Evolutionary conservation across 2,797 vertebrate genomes (phyloP).

Genomic region (Eremophila alpestris): DNA sequence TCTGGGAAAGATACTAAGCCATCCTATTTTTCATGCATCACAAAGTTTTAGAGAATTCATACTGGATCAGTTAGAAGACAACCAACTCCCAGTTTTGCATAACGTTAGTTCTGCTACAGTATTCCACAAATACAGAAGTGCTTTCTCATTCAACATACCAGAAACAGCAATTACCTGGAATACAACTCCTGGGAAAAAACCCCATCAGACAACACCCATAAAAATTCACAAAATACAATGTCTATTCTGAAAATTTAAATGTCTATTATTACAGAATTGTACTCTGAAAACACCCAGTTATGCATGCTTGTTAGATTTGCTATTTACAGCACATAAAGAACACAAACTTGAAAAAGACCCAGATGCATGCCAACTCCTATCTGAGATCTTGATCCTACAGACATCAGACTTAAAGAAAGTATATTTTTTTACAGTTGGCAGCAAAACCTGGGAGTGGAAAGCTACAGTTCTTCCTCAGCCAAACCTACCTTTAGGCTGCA

Average conservation of each 20-base stretch:
- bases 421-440: neutral
- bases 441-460: neutral
- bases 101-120: neutral
- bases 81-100: neutral
- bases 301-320: neutral
- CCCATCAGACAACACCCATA: neutral
- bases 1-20: neutral
- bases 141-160: neutral
- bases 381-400: neutral
- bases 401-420: neutral
- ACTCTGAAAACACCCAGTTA: neutral
- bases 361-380: neutral
- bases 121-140: neutral
- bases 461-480: neutral
- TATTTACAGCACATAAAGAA: neutral
- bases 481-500: conserved; percentile 87
- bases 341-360: neutral
- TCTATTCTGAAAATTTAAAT: neutral
- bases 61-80: neutral
- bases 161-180: neutral
- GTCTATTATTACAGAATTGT: neutral
- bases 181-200: neutral
- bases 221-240: neutral
- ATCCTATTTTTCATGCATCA: neutral
- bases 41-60: neutral